phyloP scores from a whole-genome alignment of 2,113 vertebrate genomes.

The Protomyctophum bolini region DNA sequence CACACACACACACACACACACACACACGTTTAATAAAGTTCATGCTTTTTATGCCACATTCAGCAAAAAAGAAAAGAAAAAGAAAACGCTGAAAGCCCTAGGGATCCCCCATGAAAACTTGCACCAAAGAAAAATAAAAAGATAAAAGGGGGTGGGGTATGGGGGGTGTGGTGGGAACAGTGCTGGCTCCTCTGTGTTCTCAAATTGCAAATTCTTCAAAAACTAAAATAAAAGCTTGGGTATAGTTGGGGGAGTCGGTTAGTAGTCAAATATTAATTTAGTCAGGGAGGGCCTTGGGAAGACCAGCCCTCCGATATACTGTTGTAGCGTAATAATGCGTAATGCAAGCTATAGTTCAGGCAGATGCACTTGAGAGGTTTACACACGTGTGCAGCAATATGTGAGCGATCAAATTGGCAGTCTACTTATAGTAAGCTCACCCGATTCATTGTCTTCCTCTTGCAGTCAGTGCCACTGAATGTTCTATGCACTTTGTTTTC shows the following conservation, averaged over 20 bases:
- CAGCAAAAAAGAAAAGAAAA: constrained; percentile 29
- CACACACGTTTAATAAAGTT: constrained; percentile 20
- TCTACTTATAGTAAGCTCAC: too few species aligned
- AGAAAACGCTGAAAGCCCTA: constrained; percentile 31
- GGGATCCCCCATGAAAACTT: constrained; percentile 40
- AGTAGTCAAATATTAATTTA: constrained; percentile 68
- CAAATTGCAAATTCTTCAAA: constrained; percentile 49
- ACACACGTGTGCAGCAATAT: too few species aligned
- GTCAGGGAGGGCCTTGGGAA: constrained; percentile 33
- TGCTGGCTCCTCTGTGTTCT: constrained; percentile 21
- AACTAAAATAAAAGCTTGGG: constrained; percentile 23
- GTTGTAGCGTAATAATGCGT: too few species aligned
- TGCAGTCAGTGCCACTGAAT: too few species aligned
- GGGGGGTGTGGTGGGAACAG: constrained; percentile 15
- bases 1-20: neutral
- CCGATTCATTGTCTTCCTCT: too few species aligned
- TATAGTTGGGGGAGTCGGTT: constrained; percentile 51
- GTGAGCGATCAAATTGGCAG: too few species aligned
- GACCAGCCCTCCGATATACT: neutral
- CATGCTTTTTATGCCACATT: constrained; percentile 47
- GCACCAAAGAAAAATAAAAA: neutral
- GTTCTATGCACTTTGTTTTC: too few species aligned
- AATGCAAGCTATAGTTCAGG: too few species aligned
- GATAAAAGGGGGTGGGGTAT: neutral
- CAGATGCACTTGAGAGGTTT: too few species aligned